Base-by-base conservation (phyloP, 2,797 vertebrate species). In the Capromys pilorides region DNA sequence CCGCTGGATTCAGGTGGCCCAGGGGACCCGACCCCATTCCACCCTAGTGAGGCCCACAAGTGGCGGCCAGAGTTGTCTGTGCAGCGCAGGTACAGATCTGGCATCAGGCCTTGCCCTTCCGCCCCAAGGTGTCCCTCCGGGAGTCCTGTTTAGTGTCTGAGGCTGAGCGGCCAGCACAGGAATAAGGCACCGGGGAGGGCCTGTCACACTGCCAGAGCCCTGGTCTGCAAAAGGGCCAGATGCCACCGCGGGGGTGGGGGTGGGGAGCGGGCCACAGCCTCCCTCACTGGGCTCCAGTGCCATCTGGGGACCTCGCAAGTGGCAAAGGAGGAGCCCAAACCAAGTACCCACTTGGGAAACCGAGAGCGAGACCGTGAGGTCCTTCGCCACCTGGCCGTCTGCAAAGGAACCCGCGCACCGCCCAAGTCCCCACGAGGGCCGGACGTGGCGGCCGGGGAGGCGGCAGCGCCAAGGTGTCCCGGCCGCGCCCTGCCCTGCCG, bases 401-500 rank as follows among this genome's bases (percentile, higher is more conserved):
- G 45, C 0, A 57, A 24, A 54, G 19, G 14, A 8, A 24, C 39
- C 77, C 1, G 66, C 39, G 28, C 45, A 4, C 51, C 41, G 28
- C 45, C 51, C 18, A 71, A 10, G 11, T 21, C 49, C 36, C 41
- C 9, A 18, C 54, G 16, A 3, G 10, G 36, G 4, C 78, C 7
- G 89, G 41, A 49, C 73, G 41, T 41, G 66, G 64, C 41, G 41
- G 75, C 45, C 45, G 13, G 18, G 36, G 41, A 45, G 67, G 39
- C 22, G 22, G 75, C 45, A 75, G 71, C 41, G 91, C 95, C 84
- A n/a, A n/a, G 92, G 95, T 77, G 95, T 82, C 93, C 54, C 21
- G 71, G 79, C 86, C 71, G 61, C 91, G 94, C 90, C 93, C 92
- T 85, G n/a, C 86, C 95, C 93, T 21, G 75, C 94, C 93, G 24